A percentile compares a stretch with the other conserved stretches of the same genome.
phyloP scores from a whole-genome alignment of 2,888 invertebrate genomes.

The Agonopterix subpropinquella region DNA sequence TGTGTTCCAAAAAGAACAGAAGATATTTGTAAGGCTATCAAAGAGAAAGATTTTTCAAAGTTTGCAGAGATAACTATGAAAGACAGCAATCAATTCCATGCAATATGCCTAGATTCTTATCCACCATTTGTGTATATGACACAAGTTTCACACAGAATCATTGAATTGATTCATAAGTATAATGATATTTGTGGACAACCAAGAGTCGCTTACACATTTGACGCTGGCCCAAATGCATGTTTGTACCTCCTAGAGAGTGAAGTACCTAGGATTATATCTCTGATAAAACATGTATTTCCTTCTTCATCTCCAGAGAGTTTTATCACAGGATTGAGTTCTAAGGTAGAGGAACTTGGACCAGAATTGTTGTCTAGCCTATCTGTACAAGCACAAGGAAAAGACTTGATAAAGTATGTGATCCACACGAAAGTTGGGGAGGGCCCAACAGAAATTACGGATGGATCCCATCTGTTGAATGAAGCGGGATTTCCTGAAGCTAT shows the following conservation, averaged over 20 bases:
- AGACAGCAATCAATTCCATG: slow-evolving; percentile 98
- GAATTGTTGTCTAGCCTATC: slow-evolving; percentile 39
- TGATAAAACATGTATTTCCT: slow-evolving; percentile 85
- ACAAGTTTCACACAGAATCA: slow-evolving; percentile 87
- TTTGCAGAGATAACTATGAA: slow-evolving; percentile 97
- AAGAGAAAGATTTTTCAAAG: slow-evolving; percentile 81
- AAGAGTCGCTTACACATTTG: slow-evolving; percentile 96
- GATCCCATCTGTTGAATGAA: slow-evolving; percentile 45
- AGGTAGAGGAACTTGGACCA: slow-evolving; percentile 18
- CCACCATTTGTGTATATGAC: slow-evolving; percentile 97
- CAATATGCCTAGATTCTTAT: slow-evolving; percentile 92
- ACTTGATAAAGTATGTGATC: slow-evolving; percentile 87
- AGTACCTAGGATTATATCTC: slow-evolving; percentile 79
- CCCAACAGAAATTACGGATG: slow-evolving; percentile 73
- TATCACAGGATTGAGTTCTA: slow-evolving; percentile 38
- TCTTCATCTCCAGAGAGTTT: slow-evolving; percentile 54
- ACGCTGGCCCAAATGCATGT: slow-evolving; percentile 98
- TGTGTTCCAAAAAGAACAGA: slow-evolving; percentile 83
- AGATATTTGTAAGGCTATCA: slow-evolving; percentile 74
- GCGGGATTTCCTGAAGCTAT: slow-evolving; percentile 31
- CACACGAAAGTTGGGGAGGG: slow-evolving; percentile 89
- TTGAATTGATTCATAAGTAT: slow-evolving; percentile 87
- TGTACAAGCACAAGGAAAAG: slow-evolving; percentile 53
- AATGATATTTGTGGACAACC: slow-evolving; percentile 80
- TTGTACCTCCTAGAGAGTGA: slow-evolving; percentile 87